These are phyloP conservation scores for Ostrea edulis DNA, from an alignment of 1,140 invertebrate species.

Conservation along the genomic window DNA sequence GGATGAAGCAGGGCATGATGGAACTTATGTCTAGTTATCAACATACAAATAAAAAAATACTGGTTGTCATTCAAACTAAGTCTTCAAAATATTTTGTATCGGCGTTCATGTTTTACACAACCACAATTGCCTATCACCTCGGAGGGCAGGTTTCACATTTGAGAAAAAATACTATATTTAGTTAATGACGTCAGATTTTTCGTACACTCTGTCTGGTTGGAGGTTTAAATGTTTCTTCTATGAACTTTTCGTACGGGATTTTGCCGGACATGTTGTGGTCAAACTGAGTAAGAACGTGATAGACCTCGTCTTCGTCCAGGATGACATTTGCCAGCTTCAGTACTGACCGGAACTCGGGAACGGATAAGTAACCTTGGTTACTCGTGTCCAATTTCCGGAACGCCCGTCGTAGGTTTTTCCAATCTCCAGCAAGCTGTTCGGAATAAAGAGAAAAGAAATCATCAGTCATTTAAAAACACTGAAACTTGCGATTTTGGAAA, in stretches of 20 bases:
- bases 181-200: constrained; percentile 45
- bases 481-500: not conserved
- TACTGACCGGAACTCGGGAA: constrained; percentile 77
- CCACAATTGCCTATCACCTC: not conserved
- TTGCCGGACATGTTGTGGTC: constrained; percentile 76
- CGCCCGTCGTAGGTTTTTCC: constrained; percentile 77
- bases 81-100: not conserved
- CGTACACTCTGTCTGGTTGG: constrained; percentile 69
- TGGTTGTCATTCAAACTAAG: not conserved
- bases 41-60: not conserved
- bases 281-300: constrained; percentile 76
- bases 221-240: constrained; percentile 76
- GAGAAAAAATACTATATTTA: not conserved
- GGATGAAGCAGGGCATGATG: not conserved
- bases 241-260: constrained; percentile 77
- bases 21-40: not conserved
- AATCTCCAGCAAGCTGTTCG: constrained; percentile 75
- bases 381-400: constrained; percentile 76
- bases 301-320: constrained; percentile 77
- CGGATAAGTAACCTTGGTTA: constrained; percentile 74
- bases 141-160: not conserved
- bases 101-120: not conserved
- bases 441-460: constrained; percentile 35
- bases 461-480: not conserved
- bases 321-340: constrained; percentile 77